Percentiles rank a stretch among this genome's conserved stretches.
phyloP scores from a whole-genome alignment of 1,140 invertebrate genomes.

The Lasioglossum baleicum region DNA sequence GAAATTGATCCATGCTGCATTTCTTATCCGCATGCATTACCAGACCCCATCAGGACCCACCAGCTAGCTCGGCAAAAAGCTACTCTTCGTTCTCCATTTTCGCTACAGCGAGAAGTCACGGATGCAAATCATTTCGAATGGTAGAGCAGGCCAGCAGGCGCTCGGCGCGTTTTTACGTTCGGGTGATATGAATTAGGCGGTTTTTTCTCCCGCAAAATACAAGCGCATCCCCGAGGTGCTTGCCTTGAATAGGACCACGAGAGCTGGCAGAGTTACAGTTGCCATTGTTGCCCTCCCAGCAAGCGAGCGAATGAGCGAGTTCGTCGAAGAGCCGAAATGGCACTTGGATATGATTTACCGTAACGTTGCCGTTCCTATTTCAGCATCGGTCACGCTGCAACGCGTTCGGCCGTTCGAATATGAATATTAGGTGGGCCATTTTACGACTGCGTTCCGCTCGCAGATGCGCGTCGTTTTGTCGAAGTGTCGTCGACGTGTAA shows the following conservation, averaged over 20 bases:
- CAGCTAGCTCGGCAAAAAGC: too few species aligned
- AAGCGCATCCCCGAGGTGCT: not conserved
- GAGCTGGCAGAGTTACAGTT: conserved; percentile 5
- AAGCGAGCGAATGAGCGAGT: not conserved
- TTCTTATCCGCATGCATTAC: too few species aligned
- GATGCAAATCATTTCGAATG: too few species aligned
- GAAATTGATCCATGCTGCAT: too few species aligned
- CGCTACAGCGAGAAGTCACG: too few species aligned
- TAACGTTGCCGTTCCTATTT: not conserved
- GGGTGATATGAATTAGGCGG: too few species aligned
- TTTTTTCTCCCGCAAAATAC: not conserved
- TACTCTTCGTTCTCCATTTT: too few species aligned
- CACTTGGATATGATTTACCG: conserved; percentile 2
- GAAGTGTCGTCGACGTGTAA: not conserved
- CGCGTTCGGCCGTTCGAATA: not conserved
- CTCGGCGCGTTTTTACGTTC: too few species aligned
- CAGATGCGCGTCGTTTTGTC: not conserved
- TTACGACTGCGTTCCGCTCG: not conserved
- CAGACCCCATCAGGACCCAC: too few species aligned
- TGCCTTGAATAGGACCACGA: not conserved
- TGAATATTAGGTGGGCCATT: not conserved
- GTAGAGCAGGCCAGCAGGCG: too few species aligned
- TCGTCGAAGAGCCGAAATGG: not conserved
- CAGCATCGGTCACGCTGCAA: too few species aligned
- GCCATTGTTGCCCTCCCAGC: too few species aligned